Evolutionary conservation across 2,888 invertebrate genomes (phyloP).

Genomic region (Drosophila kambysellisi): DNA sequence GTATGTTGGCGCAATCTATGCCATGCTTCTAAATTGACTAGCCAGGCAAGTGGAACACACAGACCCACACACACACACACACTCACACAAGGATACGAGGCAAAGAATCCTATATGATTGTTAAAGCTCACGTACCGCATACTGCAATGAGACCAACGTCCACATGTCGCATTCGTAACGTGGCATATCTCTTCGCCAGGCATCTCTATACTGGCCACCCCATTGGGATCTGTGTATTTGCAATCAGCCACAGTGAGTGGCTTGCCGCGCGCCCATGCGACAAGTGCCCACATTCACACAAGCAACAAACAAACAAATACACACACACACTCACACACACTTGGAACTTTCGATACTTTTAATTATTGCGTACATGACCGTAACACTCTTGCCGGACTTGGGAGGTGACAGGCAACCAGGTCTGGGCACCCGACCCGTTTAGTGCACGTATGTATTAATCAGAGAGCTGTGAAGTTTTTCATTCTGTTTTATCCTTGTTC

Average conservation of each 20-base stretch:
- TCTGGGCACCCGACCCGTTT: slow-evolving; percentile 52
- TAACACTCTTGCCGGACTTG: slow-evolving; percentile 74
- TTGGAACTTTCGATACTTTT: slow-evolving; percentile 77
- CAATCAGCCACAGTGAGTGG: slow-evolving; percentile 76
- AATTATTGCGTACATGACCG: slow-evolving; percentile 81
- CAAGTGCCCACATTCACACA: slow-evolving; percentile 65
- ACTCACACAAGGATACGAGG: not conserved
- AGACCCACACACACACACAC: slow-evolving; percentile 18
- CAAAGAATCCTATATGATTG: slow-evolving; percentile 72
- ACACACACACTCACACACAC: slow-evolving; percentile 32
- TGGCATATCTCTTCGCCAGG: slow-evolving; percentile 66
- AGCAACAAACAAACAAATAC: slow-evolving; percentile 7
- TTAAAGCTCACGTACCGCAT: slow-evolving; percentile 74
- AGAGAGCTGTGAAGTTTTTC: slow-evolving; percentile 69
- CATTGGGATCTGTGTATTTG: slow-evolving; percentile 55
- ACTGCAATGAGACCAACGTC: slow-evolving; percentile 51
- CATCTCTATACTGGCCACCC: slow-evolving; percentile 7
- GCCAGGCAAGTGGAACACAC: slow-evolving; percentile 62
- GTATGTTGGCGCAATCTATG: slow-evolving; percentile 79
- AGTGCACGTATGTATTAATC: slow-evolving; percentile 76
- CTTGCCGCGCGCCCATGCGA: slow-evolving; percentile 72
- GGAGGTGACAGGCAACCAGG: slow-evolving; percentile 48
- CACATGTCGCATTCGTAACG: slow-evolving; percentile 79
- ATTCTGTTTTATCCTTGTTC: slow-evolving; percentile 21
- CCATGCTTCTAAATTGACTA: slow-evolving; percentile 74